Base-by-base conservation (phyloP, 2,888 invertebrate genomes). In the Stenodera caucasica region DNA sequence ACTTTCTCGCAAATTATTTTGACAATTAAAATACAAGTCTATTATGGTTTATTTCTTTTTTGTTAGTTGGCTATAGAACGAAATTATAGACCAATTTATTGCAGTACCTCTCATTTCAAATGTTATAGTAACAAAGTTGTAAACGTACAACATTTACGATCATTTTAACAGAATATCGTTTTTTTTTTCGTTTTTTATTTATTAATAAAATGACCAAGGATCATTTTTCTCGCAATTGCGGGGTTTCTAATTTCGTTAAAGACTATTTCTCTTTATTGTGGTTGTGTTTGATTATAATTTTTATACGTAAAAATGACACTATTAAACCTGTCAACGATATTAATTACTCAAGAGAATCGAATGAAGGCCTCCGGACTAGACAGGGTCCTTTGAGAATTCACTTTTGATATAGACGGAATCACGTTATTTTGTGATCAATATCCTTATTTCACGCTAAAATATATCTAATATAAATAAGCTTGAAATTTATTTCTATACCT, bases 341-440 rank as follows among this genome's bases (percentile, higher is more conserved):
- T 45, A 45, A 45, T 45, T 45, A 21, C 45, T 45, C 45, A 21
- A 45, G 45, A 21, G 21, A 45, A 21, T 45, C 12, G n/a, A 15
- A 9, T 45, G 21, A 45, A 11, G 15, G 14, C 11, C 11, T 23
- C n/a, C 14, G 29, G 14, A 15, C 52, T 32, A 45, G 11, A 11
- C 15, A 21, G 21, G 11, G 8, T 21, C 21, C 40, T 18, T 21
- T 35, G 49, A 50, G 55, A 55, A 59, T 37, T 55, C 51, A 60
- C 53, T 60, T 37, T 53, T 49, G 53, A 56, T 52, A 45, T 30
- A 23, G 23, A 30, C 23, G 35, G 49, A 61, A 61, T 54, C 54
- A 54, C 37, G 54, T 54, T 58, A 55, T 45, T 45, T 55, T 45
- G 52, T 2, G 52, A 61, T 61, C 61, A 58, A 61, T 61, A 61